Evolutionary conservation across 92 coral and sea anemone genomes (phyloP), one percentile per base, ranked within the genome.

Genomic region (Phenganax marumi): DNA sequence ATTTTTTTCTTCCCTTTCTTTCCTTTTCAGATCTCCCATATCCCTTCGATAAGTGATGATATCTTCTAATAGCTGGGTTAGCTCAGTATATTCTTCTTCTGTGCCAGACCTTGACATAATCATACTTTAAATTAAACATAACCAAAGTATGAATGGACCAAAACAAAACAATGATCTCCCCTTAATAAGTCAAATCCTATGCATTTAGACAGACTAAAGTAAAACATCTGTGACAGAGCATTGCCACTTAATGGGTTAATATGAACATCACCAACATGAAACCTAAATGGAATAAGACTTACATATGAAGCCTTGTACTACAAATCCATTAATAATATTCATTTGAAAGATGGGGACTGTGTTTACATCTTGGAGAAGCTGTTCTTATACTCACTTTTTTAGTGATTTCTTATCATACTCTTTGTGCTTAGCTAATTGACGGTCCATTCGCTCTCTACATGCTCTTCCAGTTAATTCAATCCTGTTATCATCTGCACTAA

Each of bases 401-500:
- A 89, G 64, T 53, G 90, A 69, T 75, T 81, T 90, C 52, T 76
- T 73, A 74, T 90, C 80, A 60, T 89, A 90, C 21, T 24, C 70
- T 62, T 84, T 81, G 84, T 87, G 81, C 62, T 83, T 90, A 18
- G 66, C 70, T 46, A 87, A 49, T 16, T 87, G 62, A 10, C 84
- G 26, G 49, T 86, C 85, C 68, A 86, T 68, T 48, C 75, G 74
- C 18, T 87, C 91, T 60, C 81, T 68, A 60, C 91, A 90, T 3
- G 86, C 90, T 90, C 89, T 73, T 52, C 85, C 89, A 33, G 77
- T 84, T 12, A 87, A 70, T 46, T 84, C 81, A 22, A 90, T 87
- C 77, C 19, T 55, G 48, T 82, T 90, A 0, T 9, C 83, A 13
- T 81, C 85, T 8, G 79, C 85, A 57, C 85, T 80, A 69, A 87